Conservation (phyloP, 2,888 invertebrate species). For the Trichogramma evanescens region DNA sequence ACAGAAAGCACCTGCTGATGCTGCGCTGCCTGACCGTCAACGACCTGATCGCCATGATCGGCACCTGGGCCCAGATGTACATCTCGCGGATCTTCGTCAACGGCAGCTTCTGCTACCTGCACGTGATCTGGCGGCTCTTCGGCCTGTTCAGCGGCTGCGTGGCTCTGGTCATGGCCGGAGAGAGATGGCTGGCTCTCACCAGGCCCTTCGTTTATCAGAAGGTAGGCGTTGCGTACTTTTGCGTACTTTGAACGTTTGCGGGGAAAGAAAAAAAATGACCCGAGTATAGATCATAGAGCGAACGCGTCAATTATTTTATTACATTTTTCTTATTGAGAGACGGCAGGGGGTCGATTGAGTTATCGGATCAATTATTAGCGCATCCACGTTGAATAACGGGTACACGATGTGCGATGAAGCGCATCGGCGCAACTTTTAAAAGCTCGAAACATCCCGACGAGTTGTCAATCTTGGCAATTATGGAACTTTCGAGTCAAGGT, state of each 20-base stretch:
- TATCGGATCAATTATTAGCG: too few relatives aligned
- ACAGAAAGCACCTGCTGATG: constrained; percentile 74
- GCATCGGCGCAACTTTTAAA: too few relatives aligned
- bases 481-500: too few relatives aligned
- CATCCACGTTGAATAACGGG: too few relatives aligned
- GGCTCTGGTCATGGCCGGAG: constrained; percentile 81
- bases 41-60: constrained; percentile 71
- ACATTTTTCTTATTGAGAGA: too few relatives aligned
- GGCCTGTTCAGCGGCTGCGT: constrained; percentile 83
- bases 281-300: too few relatives aligned
- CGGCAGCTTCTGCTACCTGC: constrained; percentile 56
- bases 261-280: too few relatives aligned
- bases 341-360: too few relatives aligned
- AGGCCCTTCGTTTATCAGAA: constrained; percentile 82
- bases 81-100: constrained; percentile 48
- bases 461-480: too few relatives aligned
- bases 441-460: too few relatives aligned
- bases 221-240: constrained; percentile 49
- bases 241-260: not conserved
- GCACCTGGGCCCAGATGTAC: constrained; percentile 68
- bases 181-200: constrained; percentile 79
- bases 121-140: constrained; percentile 73
- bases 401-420: too few relatives aligned
- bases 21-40: constrained; percentile 70
- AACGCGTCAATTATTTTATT: too few relatives aligned